A percentile compares a stretch with the other conserved stretches of the same genome.
Evolutionary conservation across 2,888 invertebrate species (phyloP).

Genomic region (Sarcophaga carnaria): DNA sequence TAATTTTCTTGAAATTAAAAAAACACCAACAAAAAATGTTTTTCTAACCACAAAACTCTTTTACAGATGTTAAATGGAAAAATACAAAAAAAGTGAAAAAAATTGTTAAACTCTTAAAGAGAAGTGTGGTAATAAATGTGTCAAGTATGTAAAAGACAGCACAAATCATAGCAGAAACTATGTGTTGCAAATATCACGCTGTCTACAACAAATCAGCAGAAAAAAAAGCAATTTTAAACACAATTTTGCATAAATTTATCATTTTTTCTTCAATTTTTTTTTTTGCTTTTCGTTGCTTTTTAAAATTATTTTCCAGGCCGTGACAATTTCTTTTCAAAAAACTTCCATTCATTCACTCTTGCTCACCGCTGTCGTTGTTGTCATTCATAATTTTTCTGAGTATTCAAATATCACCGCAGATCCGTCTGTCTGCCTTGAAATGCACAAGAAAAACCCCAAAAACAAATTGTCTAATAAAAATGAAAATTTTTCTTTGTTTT

Average conservation of each 20-base stretch:
- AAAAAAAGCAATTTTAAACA: neutral
- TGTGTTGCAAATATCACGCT: constrained; percentile 19
- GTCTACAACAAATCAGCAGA: neutral
- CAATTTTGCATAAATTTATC: neutral
- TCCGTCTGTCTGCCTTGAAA: neutral
- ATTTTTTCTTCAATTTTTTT: neutral
- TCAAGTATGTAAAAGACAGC: constrained; percentile 32
- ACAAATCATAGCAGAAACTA: constrained; percentile 45
- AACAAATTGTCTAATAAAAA: constrained; percentile 39
- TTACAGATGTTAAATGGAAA: neutral
- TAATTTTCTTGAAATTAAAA: no score
- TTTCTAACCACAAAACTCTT: neutral
- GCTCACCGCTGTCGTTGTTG: neutral
- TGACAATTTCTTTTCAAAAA: constrained; percentile 19
- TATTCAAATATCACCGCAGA: constrained; percentile 19
- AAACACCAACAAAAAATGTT: no score
- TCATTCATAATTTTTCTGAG: constrained; percentile 22
- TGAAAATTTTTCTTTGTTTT: neutral
- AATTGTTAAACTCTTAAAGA: neutral
- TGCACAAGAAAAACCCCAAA: neutral
- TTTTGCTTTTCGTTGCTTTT: constrained; percentile 19
- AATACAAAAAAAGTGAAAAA: neutral
- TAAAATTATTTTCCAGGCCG: neutral
- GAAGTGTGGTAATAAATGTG: constrained; percentile 34
- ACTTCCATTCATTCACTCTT: neutral